Percentiles rank a stretch among this genome's conserved stretches.
Conservation (phyloP, 2,113 vertebrate genomes). For the Echinops telfairi region DNA sequence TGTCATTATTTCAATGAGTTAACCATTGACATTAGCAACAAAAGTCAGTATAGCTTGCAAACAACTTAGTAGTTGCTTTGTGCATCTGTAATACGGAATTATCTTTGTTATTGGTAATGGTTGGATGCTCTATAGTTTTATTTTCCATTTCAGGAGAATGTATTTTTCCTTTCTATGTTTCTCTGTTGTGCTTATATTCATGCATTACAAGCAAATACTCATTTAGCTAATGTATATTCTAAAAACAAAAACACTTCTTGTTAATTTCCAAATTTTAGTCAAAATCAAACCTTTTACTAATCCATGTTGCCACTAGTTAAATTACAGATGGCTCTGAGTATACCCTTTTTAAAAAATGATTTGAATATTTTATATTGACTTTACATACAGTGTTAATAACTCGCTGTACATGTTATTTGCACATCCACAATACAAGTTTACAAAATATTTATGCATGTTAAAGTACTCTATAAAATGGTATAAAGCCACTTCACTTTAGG, state of each 20-base stretch:
- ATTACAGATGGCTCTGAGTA: not conserved
- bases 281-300: conserved; percentile 44
- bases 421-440: no score
- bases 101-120: not conserved
- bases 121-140: conserved; percentile 8
- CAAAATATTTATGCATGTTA: no score
- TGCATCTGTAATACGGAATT: not conserved
- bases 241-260: not conserved
- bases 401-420: no score
- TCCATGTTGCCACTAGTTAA: not conserved
- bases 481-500: no score
- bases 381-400: no score
- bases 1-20: conserved; percentile 41
- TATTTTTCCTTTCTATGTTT: not conserved
- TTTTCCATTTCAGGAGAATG: not conserved
- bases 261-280: conserved; percentile 36
- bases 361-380: no score
- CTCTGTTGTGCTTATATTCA: not conserved
- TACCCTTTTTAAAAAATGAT: not conserved
- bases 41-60: conserved; percentile 51
- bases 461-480: no score
- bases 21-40: conserved; percentile 30
- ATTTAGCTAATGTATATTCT: not conserved
- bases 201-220: conserved; percentile 15
- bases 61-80: not conserved